Base-by-base conservation (phyloP, 2,888 invertebrate species). In the Crepidodera aurea region DNA sequence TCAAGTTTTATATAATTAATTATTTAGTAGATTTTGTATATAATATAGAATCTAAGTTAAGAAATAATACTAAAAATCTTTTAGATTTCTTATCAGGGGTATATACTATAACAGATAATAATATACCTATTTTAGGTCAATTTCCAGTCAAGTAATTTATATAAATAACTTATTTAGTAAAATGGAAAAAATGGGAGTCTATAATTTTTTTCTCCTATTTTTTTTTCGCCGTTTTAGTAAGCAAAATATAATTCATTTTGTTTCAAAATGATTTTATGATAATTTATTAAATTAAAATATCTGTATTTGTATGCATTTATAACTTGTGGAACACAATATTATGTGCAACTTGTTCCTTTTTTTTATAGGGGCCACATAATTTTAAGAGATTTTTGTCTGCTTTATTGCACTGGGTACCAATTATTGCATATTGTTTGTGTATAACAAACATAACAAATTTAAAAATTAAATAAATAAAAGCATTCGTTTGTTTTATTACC, bases 381-480 rank as follows among this genome's bases (percentile, higher is more conserved):
- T 63, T 67, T 65, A 68, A 67, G 62, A 67, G 67, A 69, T 63
- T 67, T 68, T 60, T 66, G 64, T 69, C 67, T 69, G 68, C 69
- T 70, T 73, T 65, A 66, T 70, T 64, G 72, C 72, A 71, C 72
- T 72, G 72, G 70, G 71, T 70, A 71, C 72, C 72, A 69, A 69
- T n/a, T n/a, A n/a, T 72, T 65, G 62, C 64, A 61, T 59, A 62
- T 55, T 68, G 62, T 67, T 66, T 69, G 62, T 69, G 40, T 44
- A 59, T 63, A 60, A 65, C 53, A 62, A 59, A 67, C 60, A 50
- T 61, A 60, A 62, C 61, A 46, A 48, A 68, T 56, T 16, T 48
- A 48, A 60, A 66, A 64, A 64, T 32, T 42, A 48, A 59, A 29
- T 57, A 12, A 27, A 6, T 37, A 40, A 54, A 54, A 42, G 12